Evolutionary conservation across 2,888 invertebrate species (phyloP).

Genomic region (Orthosia gracilis): DNA sequence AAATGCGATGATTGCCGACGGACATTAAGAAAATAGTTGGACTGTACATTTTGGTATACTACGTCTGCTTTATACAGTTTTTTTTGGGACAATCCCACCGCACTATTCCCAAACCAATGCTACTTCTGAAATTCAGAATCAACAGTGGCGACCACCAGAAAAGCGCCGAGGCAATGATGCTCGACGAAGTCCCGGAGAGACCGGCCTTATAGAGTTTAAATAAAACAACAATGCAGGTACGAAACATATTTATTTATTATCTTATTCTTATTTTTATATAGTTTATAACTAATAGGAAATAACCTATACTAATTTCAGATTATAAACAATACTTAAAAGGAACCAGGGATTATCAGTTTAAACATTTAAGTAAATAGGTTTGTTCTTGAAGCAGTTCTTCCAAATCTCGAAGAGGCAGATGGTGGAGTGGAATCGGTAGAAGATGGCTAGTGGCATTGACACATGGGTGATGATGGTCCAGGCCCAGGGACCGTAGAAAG

Average conservation of each 20-base stretch:
- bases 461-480: constrained; percentile 98
- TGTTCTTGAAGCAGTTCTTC: constrained; percentile 96
- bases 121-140: too few relatives aligned
- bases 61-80: too few relatives aligned
- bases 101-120: too few relatives aligned
- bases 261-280: neutral
- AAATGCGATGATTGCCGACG: too few relatives aligned
- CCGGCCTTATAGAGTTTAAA: neutral
- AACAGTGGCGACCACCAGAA: too few relatives aligned
- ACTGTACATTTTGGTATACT: too few relatives aligned
- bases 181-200: too few relatives aligned
- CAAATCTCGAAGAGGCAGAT: constrained; percentile 98
- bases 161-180: too few relatives aligned
- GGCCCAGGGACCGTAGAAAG: constrained; percentile 96
- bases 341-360: constrained; percentile 61
- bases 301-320: neutral
- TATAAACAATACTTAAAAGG: neutral
- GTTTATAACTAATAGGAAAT: neutral
- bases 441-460: constrained; percentile 97
- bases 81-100: too few relatives aligned
- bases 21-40: too few relatives aligned
- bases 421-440: constrained; percentile 97
- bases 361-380: constrained; percentile 88
- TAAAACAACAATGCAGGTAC: constrained; percentile 43
- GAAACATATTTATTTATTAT: constrained; percentile 34